Base-by-base conservation (phyloP, 2,113 vertebrate species). In the Euleptes europaea region DNA sequence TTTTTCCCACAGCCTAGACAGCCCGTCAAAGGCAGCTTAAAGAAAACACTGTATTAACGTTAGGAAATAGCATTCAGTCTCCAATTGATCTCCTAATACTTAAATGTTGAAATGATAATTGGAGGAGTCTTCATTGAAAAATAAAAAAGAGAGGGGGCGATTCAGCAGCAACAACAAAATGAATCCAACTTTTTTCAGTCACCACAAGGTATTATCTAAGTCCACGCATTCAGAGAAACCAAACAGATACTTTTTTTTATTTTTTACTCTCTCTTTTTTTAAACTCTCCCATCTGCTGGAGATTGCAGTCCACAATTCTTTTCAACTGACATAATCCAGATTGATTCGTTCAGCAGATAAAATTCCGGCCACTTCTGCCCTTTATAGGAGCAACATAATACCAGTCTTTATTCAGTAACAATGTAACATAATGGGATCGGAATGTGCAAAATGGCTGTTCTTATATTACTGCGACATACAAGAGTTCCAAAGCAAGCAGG, bases 271-370 rank as follows among this genome's bases (percentile, higher is more conserved):
- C n/a, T 82, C 72, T 54, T 96, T 96, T 93, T 95, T 95, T 94
- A 92, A 95, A 96, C 90, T 94, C 94, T 95, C 95, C 95, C 96
- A 97, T 97, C 95, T 97, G 95, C 96, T 98, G 96, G 97, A 97
- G 97, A 97, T 97, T 96, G 96, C 95, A 96, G 97, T 97, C 97
- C 96, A 93, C 97, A 97, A 99, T 99, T 99, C 98, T 98, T 99
- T 98, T 98, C 97, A 97, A 97, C 97, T 99, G 98, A 99, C 98
- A 99, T 99, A 99, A 99, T 98, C 98, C 98, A 99, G 98, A 99
- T 99, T 99, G 98, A 99, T 99, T 99, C 98, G 98, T 99, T 99
- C 98, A 99, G 98, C 98, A 99, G 98, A 99, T 99, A 99, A 98
- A 99, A 98, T 98, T 97, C 97, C 97, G 97, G 98, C 98, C 98